Base-by-base conservation (phyloP, 1,140 invertebrate species). In the Nasonia longicornis region DNA sequence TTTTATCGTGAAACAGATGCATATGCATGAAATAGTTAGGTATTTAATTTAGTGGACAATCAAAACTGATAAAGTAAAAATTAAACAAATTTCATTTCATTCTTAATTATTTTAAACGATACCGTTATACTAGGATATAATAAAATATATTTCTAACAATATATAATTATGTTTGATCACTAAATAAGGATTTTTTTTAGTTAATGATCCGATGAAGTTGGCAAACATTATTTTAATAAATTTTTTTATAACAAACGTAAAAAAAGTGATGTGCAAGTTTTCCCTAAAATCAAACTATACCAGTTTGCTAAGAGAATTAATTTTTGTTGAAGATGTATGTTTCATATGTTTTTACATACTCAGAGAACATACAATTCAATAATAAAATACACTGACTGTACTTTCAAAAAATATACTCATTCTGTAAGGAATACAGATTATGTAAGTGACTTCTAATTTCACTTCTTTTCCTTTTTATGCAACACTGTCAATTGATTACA, bases 131-230 rank as follows among this genome's bases (percentile, higher is more conserved):
- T 67, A 16, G 3, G 31, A 31, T 67, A 67, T 31, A 58, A 58
- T 58, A n/a, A 67, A 67, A 67, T 67, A 67, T 67, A 31, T 12
- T 67, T 12, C 64, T 67, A 67, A 31, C 26, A 67, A 67, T 58
- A 16, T 11, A 31, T 67, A 20, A 67, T 67, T 67, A 67, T 67
- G 10, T 26, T 67, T 29, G 8, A 11, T 29, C 22, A 67, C 12
- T 67, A 31, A 67, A 8, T 4, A 64, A 22, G 22, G n/a, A 20
- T 20, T 63, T 63, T 63, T 26, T 64, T 64, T 64, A 64, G 1
- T 26, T 64, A 7, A 64, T 26, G 0, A 48, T 48, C 3, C 1
- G 12, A 10, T 48, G 11, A 48, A 45, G 42, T 64, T 64, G 2
- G 8, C 22, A 26, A 64, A 26, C 11, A 64, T 22, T 64, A 64